Percentiles rank a stretch among this genome's conserved stretches.
phyloP scores from a whole-genome alignment of 2,797 vertebrate genomes.

The Anabas testudineus region DNA sequence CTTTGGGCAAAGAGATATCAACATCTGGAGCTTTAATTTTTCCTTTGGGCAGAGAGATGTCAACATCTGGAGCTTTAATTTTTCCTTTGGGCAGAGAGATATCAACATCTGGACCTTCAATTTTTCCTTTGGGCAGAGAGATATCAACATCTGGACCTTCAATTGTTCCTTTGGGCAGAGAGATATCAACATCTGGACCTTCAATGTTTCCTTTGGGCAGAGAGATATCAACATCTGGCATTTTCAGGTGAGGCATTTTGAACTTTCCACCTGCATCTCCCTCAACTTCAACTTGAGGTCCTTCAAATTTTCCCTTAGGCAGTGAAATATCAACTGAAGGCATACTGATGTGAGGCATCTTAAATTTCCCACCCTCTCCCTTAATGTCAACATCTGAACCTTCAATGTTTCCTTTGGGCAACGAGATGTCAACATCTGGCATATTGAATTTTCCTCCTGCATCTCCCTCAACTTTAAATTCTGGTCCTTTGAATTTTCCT shows the following conservation, averaged over 20 bases:
- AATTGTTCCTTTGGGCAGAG: slow-evolving; percentile 59
- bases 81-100: slow-evolving; percentile 54
- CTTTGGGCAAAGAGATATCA: slow-evolving; percentile 62
- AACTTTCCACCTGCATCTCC: slow-evolving; percentile 55
- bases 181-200: slow-evolving; percentile 60
- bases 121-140: slow-evolving; percentile 56
- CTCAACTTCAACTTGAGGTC: slow-evolving; percentile 41
- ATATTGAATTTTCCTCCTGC: slow-evolving; percentile 51
- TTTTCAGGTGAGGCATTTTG: slow-evolving; percentile 68
- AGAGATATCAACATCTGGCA: slow-evolving; percentile 66
- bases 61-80: slow-evolving; percentile 19
- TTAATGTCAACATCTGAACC: slow-evolving; percentile 26
- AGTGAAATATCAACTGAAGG: slow-evolving; percentile 72
- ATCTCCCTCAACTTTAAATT: slow-evolving; percentile 45
- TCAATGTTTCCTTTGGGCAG: slow-evolving; percentile 66
- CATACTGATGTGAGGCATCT: slow-evolving; percentile 62
- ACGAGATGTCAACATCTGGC: slow-evolving; percentile 63
- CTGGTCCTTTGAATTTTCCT: slow-evolving; percentile 16
- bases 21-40: slow-evolving; percentile 43
- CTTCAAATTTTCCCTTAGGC: slow-evolving; percentile 60
- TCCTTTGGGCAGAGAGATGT: no score
- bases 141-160: slow-evolving; percentile 43
- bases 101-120: slow-evolving; percentile 56
- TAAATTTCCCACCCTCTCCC: slow-evolving; percentile 29
- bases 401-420: slow-evolving; percentile 64